phyloP scores from a whole-genome alignment of 2,888 invertebrate species.

The Poecilobothrus nobilitatus region DNA sequence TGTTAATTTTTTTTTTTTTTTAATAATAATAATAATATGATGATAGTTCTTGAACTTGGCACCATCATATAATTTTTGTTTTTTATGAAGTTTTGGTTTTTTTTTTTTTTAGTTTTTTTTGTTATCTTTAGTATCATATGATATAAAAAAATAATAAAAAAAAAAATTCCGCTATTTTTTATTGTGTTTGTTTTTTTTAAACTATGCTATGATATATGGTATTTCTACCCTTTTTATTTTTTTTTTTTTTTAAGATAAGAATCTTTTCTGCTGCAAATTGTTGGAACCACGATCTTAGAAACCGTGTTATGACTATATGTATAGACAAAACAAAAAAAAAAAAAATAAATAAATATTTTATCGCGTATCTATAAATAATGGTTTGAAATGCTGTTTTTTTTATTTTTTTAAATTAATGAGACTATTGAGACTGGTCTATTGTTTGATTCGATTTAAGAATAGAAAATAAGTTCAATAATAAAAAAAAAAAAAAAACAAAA shows the following conservation, averaged over 20 bases:
- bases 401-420: no score
- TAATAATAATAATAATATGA: background rate
- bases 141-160: no score
- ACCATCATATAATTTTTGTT: background rate
- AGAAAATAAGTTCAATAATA: background rate
- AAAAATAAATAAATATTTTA: background rate
- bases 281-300: background rate
- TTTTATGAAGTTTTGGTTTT: no score
- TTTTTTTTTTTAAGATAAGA: background rate
- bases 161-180: no score
- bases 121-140: no score
- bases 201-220: no score
- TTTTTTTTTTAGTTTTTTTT: no score
- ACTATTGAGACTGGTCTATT: background rate
- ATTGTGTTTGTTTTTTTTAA: no score
- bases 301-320: background rate
- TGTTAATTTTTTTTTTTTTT: background rate
- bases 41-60: slow-evolving; percentile 3
- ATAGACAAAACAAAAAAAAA: no score
- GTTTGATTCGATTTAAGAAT: background rate
- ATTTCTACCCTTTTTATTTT: background rate
- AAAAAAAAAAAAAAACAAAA: background rate
- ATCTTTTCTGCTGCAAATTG: background rate
- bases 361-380: background rate
- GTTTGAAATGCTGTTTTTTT: background rate